These are phyloP conservation scores for Epiblema foenella DNA, from an alignment of 2,888 invertebrate genomes.

Conservation along the genomic window DNA sequence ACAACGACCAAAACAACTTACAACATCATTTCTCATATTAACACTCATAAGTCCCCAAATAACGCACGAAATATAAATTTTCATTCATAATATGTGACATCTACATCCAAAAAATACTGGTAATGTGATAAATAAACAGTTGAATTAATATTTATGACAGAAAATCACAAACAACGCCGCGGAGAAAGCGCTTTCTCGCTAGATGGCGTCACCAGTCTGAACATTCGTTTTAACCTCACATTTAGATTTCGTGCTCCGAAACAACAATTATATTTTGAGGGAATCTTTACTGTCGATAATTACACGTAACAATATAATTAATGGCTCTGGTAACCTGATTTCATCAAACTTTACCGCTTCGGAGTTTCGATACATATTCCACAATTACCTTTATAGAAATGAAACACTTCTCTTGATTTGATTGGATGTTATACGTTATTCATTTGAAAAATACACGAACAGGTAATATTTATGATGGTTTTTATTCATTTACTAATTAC, in stretches of 20 bases:
- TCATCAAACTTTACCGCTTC: constrained; percentile 53
- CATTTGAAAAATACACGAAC: background rate
- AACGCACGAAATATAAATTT: constrained; percentile 1
- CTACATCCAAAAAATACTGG: background rate
- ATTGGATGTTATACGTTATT: constrained; percentile 1
- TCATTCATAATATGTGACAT: constrained; percentile 10
- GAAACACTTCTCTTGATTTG: constrained; percentile 13
- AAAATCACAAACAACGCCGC: constrained; percentile 31
- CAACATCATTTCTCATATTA: background rate
- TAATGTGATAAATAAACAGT: constrained; percentile 31
- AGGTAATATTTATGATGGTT: constrained; percentile 1
- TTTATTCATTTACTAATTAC: constrained; percentile 5
- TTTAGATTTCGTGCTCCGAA: constrained; percentile 43
- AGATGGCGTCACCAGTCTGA: constrained; percentile 72
- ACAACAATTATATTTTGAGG: constrained; percentile 51
- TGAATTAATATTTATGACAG: constrained; percentile 4
- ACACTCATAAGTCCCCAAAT: background rate
- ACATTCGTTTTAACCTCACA: constrained; percentile 50
- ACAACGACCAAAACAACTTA: constrained; percentile 16
- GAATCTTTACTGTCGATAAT: constrained; percentile 62
- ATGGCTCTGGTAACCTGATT: constrained; percentile 64
- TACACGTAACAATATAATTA: constrained; percentile 61
- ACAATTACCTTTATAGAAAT: constrained; percentile 39
- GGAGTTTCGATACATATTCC: constrained; percentile 37
- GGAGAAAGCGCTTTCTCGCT: constrained; percentile 49